Conservation (phyloP, 2,113 vertebrate species). For the Egretta garzetta region DNA sequence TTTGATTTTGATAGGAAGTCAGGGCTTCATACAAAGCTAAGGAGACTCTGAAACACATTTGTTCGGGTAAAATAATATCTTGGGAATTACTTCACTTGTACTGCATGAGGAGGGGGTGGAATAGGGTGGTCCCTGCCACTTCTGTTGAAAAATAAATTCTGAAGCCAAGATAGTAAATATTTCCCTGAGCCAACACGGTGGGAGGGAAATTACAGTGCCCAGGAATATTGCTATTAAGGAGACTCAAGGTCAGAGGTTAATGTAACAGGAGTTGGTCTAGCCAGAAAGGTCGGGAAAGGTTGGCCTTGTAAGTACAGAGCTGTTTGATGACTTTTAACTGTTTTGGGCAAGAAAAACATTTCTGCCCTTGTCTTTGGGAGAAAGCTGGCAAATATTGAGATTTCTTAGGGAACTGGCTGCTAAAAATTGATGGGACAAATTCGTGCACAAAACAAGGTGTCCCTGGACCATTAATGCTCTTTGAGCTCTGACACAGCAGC, state of each 20-base stretch:
- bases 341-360: constrained; percentile 77
- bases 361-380: constrained; percentile 59
- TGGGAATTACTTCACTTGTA: constrained; percentile 71
- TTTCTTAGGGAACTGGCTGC: constrained; percentile 27
- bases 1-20: constrained; percentile 81
- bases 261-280: constrained; percentile 80
- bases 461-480: not conserved
- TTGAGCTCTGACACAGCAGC: not conserved
- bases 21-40: constrained; percentile 72
- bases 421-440: constrained; percentile 20
- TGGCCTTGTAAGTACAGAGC: constrained; percentile 61
- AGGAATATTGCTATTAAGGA: constrained; percentile 72
- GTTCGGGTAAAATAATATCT: constrained; percentile 81
- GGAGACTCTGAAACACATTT: constrained; percentile 75
- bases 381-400: constrained; percentile 62
- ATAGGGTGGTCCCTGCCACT: constrained; percentile 79
- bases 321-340: constrained; percentile 73
- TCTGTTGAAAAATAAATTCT: constrained; percentile 81
- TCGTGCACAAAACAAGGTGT: not conserved
- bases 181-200: constrained; percentile 69
- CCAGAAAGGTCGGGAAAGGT: constrained; percentile 71
- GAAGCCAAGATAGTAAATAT: constrained; percentile 77
- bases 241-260: constrained; percentile 78
- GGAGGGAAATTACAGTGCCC: constrained; percentile 74
- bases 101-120: constrained; percentile 62